These are phyloP conservation scores for Urechis unicinctus DNA, from an alignment of 2,888 invertebrate species.

Conservation along the genomic window DNA sequence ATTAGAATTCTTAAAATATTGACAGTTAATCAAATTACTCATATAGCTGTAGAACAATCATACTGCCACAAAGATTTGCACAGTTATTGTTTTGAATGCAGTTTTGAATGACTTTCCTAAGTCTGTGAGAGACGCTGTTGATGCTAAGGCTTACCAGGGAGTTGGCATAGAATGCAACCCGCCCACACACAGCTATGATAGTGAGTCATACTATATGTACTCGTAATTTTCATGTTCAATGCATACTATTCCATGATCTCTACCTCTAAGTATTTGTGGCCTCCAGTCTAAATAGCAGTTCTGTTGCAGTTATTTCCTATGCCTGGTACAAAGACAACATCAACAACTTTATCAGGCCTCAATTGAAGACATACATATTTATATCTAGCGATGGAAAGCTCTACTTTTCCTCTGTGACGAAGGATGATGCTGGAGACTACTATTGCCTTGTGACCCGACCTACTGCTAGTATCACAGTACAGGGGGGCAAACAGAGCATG, in stretches of 20 bases:
- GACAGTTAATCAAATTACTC: no score
- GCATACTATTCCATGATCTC: no score
- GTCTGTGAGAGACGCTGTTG: conserved; percentile 31
- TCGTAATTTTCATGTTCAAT: no score
- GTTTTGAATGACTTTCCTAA: conserved; percentile 44
- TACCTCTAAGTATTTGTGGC: no score
- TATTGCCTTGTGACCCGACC: conserved; percentile 24
- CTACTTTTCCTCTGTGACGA: conserved; percentile 88
- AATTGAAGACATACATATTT: conserved; percentile 71
- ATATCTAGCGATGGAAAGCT: conserved; percentile 89
- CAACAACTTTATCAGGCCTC: conserved; percentile 88
- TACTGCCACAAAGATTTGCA: neutral
- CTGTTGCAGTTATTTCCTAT: conserved; percentile 12
- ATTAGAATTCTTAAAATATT: no score
- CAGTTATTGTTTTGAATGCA: no score
- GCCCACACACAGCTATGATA: conserved; percentile 77
- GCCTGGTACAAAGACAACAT: conserved; percentile 77
- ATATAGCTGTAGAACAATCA: no score
- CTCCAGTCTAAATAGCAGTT: no score
- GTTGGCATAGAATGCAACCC: conserved; percentile 54
- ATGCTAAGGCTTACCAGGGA: conserved; percentile 26
- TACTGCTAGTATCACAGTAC: conserved; percentile 24
- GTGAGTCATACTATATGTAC: conserved; percentile 36
- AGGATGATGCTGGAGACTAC: conserved; percentile 56
- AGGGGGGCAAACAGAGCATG: conserved; percentile 28